A percentile compares a stretch with the other conserved stretches of the same genome.
Conservation (phyloP, 2,113 vertebrate genomes). For the Lagopus leucura region DNA sequence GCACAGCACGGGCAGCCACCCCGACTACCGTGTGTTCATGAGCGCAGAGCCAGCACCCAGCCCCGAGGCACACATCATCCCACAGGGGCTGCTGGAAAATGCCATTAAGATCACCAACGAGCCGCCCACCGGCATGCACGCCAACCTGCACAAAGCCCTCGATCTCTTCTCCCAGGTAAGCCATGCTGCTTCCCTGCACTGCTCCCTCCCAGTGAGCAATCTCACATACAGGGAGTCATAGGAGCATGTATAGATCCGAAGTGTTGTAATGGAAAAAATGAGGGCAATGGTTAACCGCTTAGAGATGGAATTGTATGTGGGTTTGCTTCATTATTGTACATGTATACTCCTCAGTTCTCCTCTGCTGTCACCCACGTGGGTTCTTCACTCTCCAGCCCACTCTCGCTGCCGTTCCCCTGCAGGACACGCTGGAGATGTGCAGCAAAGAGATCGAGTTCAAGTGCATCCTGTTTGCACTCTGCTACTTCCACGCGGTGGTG, state of each 20-base stretch:
- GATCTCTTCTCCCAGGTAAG: conserved; percentile 81
- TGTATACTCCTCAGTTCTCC: background rate
- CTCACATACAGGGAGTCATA: background rate
- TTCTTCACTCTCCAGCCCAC: background rate
- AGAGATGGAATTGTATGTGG: background rate
- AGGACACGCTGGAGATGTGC: conserved; percentile 82
- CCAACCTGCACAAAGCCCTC: conserved; percentile 82
- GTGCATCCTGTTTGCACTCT: conserved; percentile 76
- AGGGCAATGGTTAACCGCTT: background rate
- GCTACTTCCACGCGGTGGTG: conserved; percentile 80
- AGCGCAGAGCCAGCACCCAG: conserved; percentile 75
- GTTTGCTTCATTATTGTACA: background rate
- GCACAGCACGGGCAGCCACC: conserved; percentile 63
- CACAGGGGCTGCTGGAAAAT: conserved; percentile 80
- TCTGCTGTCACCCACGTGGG: background rate
- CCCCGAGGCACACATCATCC: conserved; percentile 76
- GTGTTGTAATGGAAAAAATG: background rate
- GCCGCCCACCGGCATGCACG: conserved; percentile 75
- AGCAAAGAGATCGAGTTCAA: conserved; percentile 79
- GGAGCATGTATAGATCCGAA: background rate
- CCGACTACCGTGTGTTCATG: conserved; percentile 75
- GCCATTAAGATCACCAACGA: conserved; percentile 83
- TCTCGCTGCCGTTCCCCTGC: accelerated
- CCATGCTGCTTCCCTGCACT: accelerated
- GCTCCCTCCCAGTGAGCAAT: background rate